Percentiles rank a stretch among this genome's conserved stretches.
Conservation (phyloP, 1,140 invertebrate species). For the Ooceraea biroi region DNA sequence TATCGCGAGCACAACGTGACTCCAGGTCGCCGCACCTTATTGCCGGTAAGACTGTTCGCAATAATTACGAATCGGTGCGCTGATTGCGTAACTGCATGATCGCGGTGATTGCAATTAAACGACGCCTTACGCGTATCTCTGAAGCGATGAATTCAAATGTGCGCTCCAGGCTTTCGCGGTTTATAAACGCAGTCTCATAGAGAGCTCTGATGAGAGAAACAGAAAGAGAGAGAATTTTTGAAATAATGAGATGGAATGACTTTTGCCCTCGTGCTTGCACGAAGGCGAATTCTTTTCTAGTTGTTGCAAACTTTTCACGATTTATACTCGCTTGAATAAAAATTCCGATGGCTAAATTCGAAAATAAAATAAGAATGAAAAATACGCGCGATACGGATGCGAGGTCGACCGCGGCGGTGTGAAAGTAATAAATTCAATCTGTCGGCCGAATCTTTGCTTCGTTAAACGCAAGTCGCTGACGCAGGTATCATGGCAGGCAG, state of each 20-base stretch:
- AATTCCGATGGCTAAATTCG: background rate
- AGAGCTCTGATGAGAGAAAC: too few relatives aligned
- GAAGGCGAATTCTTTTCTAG: too few relatives aligned
- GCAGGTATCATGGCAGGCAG: background rate
- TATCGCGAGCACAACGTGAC: conserved; percentile 74
- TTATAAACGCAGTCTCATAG: too few relatives aligned
- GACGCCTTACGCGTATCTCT: conserved; percentile 23
- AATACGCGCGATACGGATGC: background rate
- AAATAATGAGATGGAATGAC: too few relatives aligned
- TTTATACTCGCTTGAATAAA: background rate
- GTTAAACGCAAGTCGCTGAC: conserved; percentile 21
- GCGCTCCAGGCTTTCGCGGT: too few relatives aligned
- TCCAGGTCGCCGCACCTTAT: conserved; percentile 33
- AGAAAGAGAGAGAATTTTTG: too few relatives aligned
- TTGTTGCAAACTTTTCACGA: background rate
- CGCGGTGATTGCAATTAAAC: conserved; percentile 51
- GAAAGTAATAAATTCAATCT: conserved; percentile 29
- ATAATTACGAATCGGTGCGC: conserved; percentile 57
- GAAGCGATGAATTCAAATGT: background rate
- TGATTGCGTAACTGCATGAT: conserved; percentile 40
- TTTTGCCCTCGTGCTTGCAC: too few relatives aligned
- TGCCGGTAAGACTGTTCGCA: conserved; percentile 57
- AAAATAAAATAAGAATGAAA: background rate
- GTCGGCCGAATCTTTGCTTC: background rate
- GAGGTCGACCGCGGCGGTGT: too few relatives aligned